phyloP scores from a whole-genome alignment of 2,113 vertebrate species.

The Ibidorhyncha struthersii region DNA sequence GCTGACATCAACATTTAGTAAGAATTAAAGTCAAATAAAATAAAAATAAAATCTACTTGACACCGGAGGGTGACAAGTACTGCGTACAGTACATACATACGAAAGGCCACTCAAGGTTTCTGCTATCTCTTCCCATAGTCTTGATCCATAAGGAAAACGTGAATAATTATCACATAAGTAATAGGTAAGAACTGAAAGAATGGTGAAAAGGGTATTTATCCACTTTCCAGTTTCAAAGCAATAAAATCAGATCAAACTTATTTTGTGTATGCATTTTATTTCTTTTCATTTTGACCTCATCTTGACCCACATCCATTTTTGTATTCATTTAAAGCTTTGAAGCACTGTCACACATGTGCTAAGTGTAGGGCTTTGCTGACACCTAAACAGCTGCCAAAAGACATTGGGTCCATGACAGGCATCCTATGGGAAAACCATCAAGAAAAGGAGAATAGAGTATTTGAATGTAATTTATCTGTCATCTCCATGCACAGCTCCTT shows the following conservation, averaged over 20 bases:
- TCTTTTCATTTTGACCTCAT: not conserved
- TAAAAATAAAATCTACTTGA: not conserved
- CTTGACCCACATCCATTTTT: not conserved
- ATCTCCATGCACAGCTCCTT: not conserved
- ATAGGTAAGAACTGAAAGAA: not conserved
- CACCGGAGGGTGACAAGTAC: not conserved
- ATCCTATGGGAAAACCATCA: not conserved
- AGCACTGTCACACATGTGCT: not conserved
- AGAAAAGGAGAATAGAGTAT: not conserved
- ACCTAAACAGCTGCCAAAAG: not conserved
- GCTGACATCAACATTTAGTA: not conserved
- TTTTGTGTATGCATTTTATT: not conserved
- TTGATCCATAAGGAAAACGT: not conserved
- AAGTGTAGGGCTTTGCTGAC: not conserved
- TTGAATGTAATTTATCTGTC: not conserved
- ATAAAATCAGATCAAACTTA: not conserved
- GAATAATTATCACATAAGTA: not conserved
- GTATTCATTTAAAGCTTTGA: not conserved
- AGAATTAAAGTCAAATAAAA: not conserved
- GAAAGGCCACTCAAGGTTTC: not conserved
- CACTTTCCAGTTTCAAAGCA: not conserved
- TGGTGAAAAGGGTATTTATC: not conserved
- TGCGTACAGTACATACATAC: not conserved
- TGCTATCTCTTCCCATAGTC: not conserved
- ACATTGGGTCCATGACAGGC: not conserved